Conservation (phyloP, 2,888 invertebrate species). For the Caenorhabditis auriculariae region DNA sequence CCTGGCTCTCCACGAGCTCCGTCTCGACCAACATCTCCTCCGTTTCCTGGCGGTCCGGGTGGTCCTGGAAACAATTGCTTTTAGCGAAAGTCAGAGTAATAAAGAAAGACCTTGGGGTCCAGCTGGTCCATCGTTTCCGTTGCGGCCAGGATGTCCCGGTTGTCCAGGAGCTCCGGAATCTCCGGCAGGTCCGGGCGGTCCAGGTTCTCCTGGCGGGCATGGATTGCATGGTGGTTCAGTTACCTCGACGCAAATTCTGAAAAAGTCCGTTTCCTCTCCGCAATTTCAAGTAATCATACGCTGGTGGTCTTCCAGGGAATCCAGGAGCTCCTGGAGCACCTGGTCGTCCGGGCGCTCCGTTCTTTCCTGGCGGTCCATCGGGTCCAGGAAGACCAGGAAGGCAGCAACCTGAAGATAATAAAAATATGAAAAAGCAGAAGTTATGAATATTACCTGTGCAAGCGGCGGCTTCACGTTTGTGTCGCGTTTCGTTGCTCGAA, state of each 20-base stretch:
- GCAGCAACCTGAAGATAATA: conserved; percentile 58
- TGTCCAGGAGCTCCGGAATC: conserved; percentile 47
- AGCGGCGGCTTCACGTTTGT: no score
- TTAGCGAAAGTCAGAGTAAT: neutral
- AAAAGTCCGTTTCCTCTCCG: conserved; percentile 4
- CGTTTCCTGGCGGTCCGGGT: conserved; percentile 56
- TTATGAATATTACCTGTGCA: no score
- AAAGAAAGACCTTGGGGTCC: conserved; percentile 35
- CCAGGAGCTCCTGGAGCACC: conserved; percentile 62
- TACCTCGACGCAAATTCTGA: conserved; percentile 58
- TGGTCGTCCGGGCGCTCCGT: conserved; percentile 61
- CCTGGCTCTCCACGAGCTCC: conserved; percentile 62
- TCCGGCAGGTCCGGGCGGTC: conserved; percentile 54
- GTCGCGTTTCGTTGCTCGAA: conserved; percentile 33
- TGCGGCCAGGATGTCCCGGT: conserved; percentile 53
- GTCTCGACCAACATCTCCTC: conserved; percentile 56
- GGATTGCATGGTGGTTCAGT: conserved; percentile 62
- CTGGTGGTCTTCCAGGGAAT: conserved; percentile 62
- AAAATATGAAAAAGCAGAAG: no score
- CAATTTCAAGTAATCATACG: conserved; percentile 11
- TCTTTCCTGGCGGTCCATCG: conserved; percentile 57
- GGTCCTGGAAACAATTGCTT: conserved; percentile 46
- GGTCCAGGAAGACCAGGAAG: conserved; percentile 58
- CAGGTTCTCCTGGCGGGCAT: conserved; percentile 62
- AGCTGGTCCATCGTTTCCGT: conserved; percentile 61